A percentile compares a stretch with the other conserved stretches of the same genome.
These are phyloP conservation scores for Myopa testacea DNA, from an alignment of 2,888 invertebrate species.

Conservation along the genomic window DNA sequence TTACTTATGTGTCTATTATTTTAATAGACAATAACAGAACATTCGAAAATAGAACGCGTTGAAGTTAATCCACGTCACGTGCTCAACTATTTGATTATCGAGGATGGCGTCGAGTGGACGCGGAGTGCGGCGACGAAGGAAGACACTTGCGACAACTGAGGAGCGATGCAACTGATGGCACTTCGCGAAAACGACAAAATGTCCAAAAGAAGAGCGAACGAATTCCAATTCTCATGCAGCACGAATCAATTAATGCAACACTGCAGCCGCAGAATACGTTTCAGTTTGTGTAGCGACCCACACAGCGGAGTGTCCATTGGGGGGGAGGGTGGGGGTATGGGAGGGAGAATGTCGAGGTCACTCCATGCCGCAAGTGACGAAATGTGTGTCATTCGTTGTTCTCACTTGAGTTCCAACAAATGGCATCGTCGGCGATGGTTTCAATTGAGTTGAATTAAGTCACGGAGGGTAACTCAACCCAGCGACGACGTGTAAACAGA, in stretches of 20 bases:
- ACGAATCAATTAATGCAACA: constrained; percentile 31
- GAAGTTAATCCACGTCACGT: background rate
- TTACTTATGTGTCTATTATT: background rate
- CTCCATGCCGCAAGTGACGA: background rate
- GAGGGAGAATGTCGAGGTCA: background rate
- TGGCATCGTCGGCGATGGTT: background rate
- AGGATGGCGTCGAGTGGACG: background rate
- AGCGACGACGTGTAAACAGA: too few species aligned
- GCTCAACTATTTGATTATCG: constrained; percentile 7
- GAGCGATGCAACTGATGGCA: too few species aligned
- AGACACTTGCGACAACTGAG: background rate
- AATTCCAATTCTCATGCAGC: constrained; percentile 24
- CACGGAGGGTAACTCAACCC: too few species aligned
- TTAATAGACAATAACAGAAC: background rate
- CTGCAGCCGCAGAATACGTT: constrained; percentile 27
- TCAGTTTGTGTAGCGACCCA: constrained; percentile 18
- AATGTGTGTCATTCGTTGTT: background rate
- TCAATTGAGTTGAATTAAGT: background rate
- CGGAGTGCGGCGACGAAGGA: background rate
- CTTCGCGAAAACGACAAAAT: too few species aligned
- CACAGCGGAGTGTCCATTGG: background rate
- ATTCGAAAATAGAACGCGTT: background rate
- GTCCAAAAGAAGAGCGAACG: constrained; percentile 17
- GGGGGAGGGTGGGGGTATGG: background rate
- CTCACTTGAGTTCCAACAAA: background rate